phyloP scores from a whole-genome alignment of 2,797 vertebrate species.

The Acridotheres tristis region DNA sequence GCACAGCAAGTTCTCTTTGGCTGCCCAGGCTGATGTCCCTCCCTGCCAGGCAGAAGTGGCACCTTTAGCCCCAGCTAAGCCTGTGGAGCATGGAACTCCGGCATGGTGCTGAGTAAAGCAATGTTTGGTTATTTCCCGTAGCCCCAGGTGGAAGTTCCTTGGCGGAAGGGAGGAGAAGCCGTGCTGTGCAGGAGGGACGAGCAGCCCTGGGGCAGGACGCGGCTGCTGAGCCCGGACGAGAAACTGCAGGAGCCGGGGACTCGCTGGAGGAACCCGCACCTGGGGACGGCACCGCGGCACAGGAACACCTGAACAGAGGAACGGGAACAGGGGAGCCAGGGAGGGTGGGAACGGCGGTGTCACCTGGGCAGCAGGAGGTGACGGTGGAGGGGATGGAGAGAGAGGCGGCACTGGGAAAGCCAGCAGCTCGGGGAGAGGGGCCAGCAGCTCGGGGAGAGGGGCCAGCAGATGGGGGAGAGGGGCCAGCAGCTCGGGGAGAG shows the following conservation, averaged over 20 bases:
- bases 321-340: neutral
- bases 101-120: neutral
- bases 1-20: neutral
- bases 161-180: neutral
- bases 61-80: neutral
- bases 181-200: neutral
- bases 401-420: neutral
- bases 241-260: neutral
- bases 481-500: too few relatives aligned
- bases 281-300: accelerated
- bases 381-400: neutral
- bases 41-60: neutral
- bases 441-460: too few relatives aligned
- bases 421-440: too few relatives aligned
- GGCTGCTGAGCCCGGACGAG: neutral
- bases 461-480: too few relatives aligned
- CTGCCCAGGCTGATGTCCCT: neutral
- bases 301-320: neutral
- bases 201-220: neutral
- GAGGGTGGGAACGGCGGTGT: neutral
- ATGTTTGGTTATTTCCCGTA: constrained; percentile 35
- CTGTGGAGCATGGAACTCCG: neutral
- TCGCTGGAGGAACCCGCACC: neutral
- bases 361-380: neutral
- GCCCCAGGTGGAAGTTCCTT: neutral